Evolutionary conservation across 2,888 invertebrate genomes (phyloP), one percentile per base, ranked within the genome.

Genomic region (Flexamia atlantica): DNA sequence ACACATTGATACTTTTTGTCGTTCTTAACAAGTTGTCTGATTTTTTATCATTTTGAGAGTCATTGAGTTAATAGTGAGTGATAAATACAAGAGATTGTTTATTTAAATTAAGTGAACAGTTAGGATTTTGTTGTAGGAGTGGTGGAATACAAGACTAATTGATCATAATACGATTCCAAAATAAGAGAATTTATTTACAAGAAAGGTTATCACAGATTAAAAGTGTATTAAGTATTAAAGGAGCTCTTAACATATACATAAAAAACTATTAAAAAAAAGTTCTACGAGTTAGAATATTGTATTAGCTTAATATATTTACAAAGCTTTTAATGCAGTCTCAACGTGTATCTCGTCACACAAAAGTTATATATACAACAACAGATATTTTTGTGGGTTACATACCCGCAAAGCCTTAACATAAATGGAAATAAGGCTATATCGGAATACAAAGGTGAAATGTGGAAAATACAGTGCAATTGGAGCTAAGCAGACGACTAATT

Each of bases 181-280:
- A 64, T 4, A 64, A 28, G 30, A 30, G 28, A 12, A 64, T 64
- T 64, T 64, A 64, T 64, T 64, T 64, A 64, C 64, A 64, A 12
- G n/a, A 28, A 28, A 64, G 28, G 2, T 25, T 64, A 64, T 64
- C 64, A 64, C 64, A 64, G 64, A 64, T 30, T 9, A 14, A 28
- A 64, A 28, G 9, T n/a, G 17, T 28, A 28, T 28, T 1, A 30
- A 14, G 64, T 64, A 64, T 64, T 30, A 64, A 64, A 14, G 28
- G 30, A 4, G 30, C 10, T 53, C 23, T 23, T 23, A 23, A 53
- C 53, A 53, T 53, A 23, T 20, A 7, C 3, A 7, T 23, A 28
- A 28, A 57, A 17, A 30, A 17, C 28, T 64, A 64, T 30, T 30
- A 30, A 28, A 1, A 28, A 64, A 28, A 4, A 25, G 3, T 30